phyloP scores from a whole-genome alignment of 2,888 invertebrate species.

The Latheticus oryzae region DNA sequence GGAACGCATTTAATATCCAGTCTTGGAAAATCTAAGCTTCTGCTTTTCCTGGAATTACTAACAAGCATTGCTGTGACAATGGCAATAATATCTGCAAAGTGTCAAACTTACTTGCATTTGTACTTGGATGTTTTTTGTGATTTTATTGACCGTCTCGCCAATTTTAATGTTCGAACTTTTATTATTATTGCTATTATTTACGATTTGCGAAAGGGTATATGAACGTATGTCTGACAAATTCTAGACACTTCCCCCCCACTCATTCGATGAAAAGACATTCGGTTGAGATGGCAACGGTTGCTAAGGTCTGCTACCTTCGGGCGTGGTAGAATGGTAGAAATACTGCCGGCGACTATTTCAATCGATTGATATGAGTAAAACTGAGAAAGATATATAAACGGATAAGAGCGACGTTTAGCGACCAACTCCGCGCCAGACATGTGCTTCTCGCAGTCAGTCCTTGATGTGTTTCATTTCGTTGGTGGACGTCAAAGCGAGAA shows the following conservation, averaged over 20 bases:
- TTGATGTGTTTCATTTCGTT: conserved; percentile 35
- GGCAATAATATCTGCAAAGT: too few relatives aligned
- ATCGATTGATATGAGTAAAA: conserved; percentile 31
- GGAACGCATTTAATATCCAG: neutral
- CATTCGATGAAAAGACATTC: conserved; percentile 46
- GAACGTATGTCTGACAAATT: conserved; percentile 33
- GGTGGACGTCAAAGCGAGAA: conserved; percentile 14
- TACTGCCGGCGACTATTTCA: conserved; percentile 40
- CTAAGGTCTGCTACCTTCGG: conserved; percentile 55
- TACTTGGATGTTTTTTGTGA: conserved; percentile 2
- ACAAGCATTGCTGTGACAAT: too few relatives aligned
- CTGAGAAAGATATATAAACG: conserved; percentile 20
- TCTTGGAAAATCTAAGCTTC: too few relatives aligned
- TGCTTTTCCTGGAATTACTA: too few relatives aligned
- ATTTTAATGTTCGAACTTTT: conserved; percentile 2
- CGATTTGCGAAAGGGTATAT: conserved; percentile 24
- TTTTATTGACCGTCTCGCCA: conserved; percentile 15
- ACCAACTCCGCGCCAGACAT: conserved; percentile 34
- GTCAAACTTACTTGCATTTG: neutral
- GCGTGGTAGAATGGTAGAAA: conserved; percentile 45
- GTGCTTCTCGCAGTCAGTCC: conserved; percentile 41
- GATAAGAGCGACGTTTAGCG: conserved; percentile 8
- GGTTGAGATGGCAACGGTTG: conserved; percentile 60
- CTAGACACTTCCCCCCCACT: conserved; percentile 36
- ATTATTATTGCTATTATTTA: conserved; percentile 27